These are phyloP conservation scores for Keiferia lycopersicella DNA, from an alignment of 2,888 invertebrate species.

Conservation along the genomic window DNA sequence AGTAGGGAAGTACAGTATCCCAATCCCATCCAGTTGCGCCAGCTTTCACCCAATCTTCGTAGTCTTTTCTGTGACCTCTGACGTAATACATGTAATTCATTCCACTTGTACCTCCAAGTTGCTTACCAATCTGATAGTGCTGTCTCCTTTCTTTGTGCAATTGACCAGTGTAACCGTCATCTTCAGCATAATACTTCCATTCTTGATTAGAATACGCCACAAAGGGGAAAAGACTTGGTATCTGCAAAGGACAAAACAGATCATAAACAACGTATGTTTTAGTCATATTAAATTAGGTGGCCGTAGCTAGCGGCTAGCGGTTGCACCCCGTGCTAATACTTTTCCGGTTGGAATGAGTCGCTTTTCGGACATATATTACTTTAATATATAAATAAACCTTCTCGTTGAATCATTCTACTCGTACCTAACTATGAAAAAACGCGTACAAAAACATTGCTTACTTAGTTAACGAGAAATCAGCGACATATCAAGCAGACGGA, in stretches of 20 bases:
- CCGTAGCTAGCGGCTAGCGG: too few relatives aligned
- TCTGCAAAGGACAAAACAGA: not conserved
- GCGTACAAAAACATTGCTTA: too few relatives aligned
- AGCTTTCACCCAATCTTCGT: not conserved
- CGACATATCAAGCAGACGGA: too few relatives aligned
- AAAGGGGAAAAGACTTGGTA: slow-evolving; percentile 14
- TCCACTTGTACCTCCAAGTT: slow-evolving; percentile 82
- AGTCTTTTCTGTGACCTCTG: slow-evolving; percentile 78
- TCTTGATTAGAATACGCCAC: slow-evolving; percentile 38
- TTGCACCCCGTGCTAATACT: too few relatives aligned
- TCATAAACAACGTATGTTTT: too few relatives aligned
- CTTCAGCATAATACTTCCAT: slow-evolving; percentile 79
- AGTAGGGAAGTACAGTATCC: slow-evolving; percentile 84
- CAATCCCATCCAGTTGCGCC: slow-evolving; percentile 83
- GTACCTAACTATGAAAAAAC: too few relatives aligned
- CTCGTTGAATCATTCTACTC: too few relatives aligned
- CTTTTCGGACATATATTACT: too few relatives aligned
- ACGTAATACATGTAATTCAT: slow-evolving; percentile 84
- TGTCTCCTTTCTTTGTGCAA: slow-evolving; percentile 37
- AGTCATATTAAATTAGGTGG: too few relatives aligned
- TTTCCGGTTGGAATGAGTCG: too few relatives aligned
- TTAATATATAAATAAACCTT: too few relatives aligned
- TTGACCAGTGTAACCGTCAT: slow-evolving; percentile 42
- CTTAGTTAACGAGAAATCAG: too few relatives aligned
- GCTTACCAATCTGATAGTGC: slow-evolving; percentile 80